Conservation (phyloP, 2,888 invertebrate genomes). For the Pyrrhia umbra region DNA sequence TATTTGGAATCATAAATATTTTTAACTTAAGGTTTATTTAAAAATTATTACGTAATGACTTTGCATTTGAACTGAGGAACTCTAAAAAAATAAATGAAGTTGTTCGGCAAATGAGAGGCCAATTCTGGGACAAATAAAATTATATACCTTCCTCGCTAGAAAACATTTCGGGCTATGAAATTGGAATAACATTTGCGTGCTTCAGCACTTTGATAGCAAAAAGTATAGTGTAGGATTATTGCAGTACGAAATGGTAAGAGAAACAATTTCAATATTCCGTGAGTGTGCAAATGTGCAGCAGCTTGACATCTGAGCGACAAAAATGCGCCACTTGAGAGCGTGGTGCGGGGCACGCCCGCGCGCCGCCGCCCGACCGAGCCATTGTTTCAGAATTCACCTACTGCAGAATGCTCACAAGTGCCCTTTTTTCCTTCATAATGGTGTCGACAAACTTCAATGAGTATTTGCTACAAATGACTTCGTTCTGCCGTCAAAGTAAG, state of each 20-base stretch:
- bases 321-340: constrained; percentile 66
- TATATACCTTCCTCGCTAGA: neutral
- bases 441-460: constrained; percentile 61
- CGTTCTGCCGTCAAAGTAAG: constrained; percentile 28
- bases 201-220: constrained; percentile 32
- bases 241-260: constrained; percentile 38
- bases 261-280: constrained; percentile 59
- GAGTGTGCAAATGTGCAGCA: constrained; percentile 58
- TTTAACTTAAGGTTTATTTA: neutral
- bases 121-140: constrained; percentile 38
- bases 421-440: constrained; percentile 52
- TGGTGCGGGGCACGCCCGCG: constrained; percentile 24
- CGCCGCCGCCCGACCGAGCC: constrained; percentile 30
- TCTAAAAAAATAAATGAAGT: constrained; percentile 24
- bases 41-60: neutral
- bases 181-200: constrained; percentile 25
- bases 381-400: constrained; percentile 63
- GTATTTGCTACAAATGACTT: constrained; percentile 50
- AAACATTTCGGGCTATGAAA: constrained; percentile 29
- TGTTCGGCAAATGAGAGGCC: constrained; percentile 28
- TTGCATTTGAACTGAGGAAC: neutral
- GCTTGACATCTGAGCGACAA: constrained; percentile 61
- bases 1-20: neutral
- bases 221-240: constrained; percentile 37
- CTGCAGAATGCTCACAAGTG: constrained; percentile 56